Conservation (phyloP, 2,888 invertebrate genomes). For the Ormyrus rosae region DNA sequence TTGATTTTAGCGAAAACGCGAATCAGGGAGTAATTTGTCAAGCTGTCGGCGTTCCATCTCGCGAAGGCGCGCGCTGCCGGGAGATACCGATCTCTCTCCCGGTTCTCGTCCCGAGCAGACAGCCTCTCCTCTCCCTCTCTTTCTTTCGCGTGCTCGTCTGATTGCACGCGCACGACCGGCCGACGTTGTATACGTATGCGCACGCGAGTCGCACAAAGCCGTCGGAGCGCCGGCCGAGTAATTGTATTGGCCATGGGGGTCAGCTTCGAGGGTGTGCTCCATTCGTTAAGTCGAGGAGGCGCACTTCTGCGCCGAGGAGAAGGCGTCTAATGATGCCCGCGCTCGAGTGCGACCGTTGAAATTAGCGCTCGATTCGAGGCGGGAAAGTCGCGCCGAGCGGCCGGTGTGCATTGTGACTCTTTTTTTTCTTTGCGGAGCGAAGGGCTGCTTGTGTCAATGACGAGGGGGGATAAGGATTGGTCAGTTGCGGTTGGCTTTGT, state of each 20-base stretch:
- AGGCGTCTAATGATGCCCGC: conserved; percentile 13
- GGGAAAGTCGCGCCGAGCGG: neutral
- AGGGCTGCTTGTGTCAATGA: conserved; percentile 11
- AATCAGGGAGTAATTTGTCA: conserved; percentile 75
- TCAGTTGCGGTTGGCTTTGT: conserved; percentile 26
- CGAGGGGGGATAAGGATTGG: neutral
- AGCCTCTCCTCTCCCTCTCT: neutral
- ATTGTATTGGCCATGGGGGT: too few species aligned
- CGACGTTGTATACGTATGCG: conserved; percentile 22
- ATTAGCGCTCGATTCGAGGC: neutral
- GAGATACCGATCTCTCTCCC: conserved; percentile 45
- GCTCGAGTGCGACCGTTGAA: neutral
- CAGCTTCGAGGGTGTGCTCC: neutral
- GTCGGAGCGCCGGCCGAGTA: too few species aligned
- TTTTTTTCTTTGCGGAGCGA: neutral
- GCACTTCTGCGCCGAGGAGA: neutral
- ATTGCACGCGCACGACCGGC: neutral
- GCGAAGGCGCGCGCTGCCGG: neutral
- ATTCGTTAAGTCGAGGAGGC: conserved; percentile 22
- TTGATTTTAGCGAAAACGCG: conserved; percentile 75
- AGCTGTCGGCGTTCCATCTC: conserved; percentile 69
- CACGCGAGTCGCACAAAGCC: too few species aligned
- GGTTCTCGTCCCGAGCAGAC: too few species aligned
- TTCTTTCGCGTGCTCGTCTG: neutral
- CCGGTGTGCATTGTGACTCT: neutral